phyloP scores from a whole-genome alignment of 1,140 invertebrate genomes.

The Littorina saxatilis region DNA sequence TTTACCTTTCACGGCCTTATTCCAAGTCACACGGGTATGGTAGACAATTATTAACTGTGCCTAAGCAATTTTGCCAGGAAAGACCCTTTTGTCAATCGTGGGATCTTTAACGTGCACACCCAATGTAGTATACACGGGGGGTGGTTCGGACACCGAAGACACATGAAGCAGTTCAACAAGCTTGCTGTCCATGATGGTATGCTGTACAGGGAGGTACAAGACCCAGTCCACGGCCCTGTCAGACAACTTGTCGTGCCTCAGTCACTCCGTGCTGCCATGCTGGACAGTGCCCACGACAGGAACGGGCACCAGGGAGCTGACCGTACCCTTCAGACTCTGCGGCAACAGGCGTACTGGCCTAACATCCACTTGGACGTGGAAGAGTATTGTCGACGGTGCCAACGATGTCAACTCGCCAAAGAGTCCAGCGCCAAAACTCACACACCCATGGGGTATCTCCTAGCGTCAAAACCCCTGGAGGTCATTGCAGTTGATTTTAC shows the following conservation, averaged over 20 bases:
- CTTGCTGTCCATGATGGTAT: not conserved
- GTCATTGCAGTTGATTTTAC: constrained; percentile 49
- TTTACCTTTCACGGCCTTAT: too few relatives aligned
- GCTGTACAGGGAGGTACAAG: not conserved
- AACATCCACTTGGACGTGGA: constrained; percentile 35
- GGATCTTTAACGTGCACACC: too few relatives aligned
- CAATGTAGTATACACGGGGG: too few relatives aligned
- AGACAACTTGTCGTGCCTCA: not conserved
- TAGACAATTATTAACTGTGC: too few relatives aligned
- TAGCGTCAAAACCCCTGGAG: constrained; percentile 37
- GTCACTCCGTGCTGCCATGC: not conserved
- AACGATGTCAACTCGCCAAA: constrained; percentile 37
- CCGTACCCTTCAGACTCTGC: constrained; percentile 18
- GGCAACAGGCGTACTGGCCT: constrained; percentile 13
- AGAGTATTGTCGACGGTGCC: constrained; percentile 39
- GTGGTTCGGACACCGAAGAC: too few relatives aligned
- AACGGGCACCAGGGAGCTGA: not conserved
- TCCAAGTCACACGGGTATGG: too few relatives aligned
- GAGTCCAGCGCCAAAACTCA: constrained; percentile 25
- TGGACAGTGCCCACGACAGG: not conserved
- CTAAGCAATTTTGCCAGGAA: too few relatives aligned
- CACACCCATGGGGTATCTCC: constrained; percentile 21
- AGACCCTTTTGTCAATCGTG: too few relatives aligned
- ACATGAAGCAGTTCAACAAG: not conserved
- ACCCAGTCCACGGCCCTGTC: not conserved